Percentiles rank a stretch among this genome's conserved stretches.
Conservation (phyloP, 2,113 vertebrate species). For the rabbit (Oryctolagus cuniculus) region mOryCun1.1 NC_091453.1:11873501-11874000, state of each 20-base stretch:
- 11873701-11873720: slow-evolving; percentile 8
- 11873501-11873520: neutral
- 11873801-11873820: neutral
- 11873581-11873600: neutral
- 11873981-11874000: too few species aligned
- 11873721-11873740: neutral
- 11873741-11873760: neutral
- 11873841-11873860: slow-evolving; percentile 3
- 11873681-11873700: slow-evolving; percentile 19
- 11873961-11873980: too few species aligned
- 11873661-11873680: neutral
- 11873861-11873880: slow-evolving; percentile 1
- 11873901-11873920: neutral
- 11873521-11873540: neutral
- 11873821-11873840: neutral
- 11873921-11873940: slow-evolving; percentile 24
- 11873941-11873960: too few species aligned
- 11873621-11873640: neutral
- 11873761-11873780: neutral
- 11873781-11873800: neutral
- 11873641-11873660: neutral
- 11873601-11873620: neutral
- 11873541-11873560: neutral
- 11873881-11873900: neutral
- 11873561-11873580: neutral